A percentile compares a stretch with the other conserved stretches of the same genome.
These are phyloP conservation scores for Schizothorax lantsangensis DNA, from an alignment of 2,797 vertebrate species.

Conservation along the genomic window DNA sequence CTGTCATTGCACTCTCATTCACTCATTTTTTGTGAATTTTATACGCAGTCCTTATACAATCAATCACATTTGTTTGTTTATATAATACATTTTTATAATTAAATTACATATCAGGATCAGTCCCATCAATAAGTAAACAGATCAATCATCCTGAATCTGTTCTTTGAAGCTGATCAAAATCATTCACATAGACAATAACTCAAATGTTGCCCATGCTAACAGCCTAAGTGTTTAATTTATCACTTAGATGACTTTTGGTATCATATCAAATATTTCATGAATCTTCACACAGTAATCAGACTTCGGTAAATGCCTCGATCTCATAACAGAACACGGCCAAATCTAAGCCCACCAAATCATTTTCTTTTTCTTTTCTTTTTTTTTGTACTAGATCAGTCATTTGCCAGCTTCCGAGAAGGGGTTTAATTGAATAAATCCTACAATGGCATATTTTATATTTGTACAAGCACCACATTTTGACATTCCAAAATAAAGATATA, in stretches of 20 bases:
- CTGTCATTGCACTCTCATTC: neutral
- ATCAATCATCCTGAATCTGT: neutral
- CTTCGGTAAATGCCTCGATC: neutral
- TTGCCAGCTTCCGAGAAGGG: neutral
- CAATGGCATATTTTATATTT: neutral
- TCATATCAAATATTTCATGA: slow-evolving; percentile 1
- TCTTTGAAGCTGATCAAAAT: neutral
- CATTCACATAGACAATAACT: neutral
- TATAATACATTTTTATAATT: neutral
- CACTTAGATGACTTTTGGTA: neutral
- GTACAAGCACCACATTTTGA: neutral
- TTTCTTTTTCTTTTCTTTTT: neutral
- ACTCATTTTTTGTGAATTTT: neutral
- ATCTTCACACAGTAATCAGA: neutral
- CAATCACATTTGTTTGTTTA: neutral
- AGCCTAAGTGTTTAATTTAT: neutral
- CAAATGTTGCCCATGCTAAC: neutral
- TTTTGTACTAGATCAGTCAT: neutral
- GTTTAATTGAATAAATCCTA: neutral
- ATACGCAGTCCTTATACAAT: neutral
- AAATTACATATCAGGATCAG: neutral
- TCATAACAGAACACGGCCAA: slow-evolving; percentile 7
- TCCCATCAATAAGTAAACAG: neutral
- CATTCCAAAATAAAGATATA: slow-evolving; percentile 2
- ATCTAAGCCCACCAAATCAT: neutral